Evolutionary conservation across 2,113 vertebrate species (phyloP).

Genomic region (Erinaceus europaeus): DNA sequence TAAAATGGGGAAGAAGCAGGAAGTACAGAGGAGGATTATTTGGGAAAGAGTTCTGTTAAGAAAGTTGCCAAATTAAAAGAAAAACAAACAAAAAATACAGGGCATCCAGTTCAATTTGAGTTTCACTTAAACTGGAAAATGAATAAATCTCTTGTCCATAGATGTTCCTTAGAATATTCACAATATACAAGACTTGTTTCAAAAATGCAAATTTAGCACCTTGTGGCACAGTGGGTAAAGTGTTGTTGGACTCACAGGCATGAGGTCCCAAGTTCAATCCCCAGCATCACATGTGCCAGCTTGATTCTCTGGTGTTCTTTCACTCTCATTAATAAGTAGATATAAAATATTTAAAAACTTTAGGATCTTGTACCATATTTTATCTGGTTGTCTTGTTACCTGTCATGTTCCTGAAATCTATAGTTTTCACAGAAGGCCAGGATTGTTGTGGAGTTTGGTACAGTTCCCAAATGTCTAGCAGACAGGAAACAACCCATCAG

Average conservation of each 20-base stretch:
- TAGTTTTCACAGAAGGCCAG: background rate
- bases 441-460: background rate
- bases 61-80: conserved; percentile 36
- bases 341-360: too few relatives aligned
- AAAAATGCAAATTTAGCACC: too few relatives aligned
- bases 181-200: background rate
- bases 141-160: background rate
- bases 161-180: background rate
- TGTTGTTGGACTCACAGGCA: too few relatives aligned
- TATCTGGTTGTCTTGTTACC: background rate
- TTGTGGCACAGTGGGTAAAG: too few relatives aligned
- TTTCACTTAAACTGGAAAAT: conserved; percentile 22
- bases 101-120: background rate
- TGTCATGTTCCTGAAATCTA: background rate
- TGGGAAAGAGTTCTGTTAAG: background rate
- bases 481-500: background rate
- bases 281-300: too few relatives aligned
- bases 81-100: conserved; percentile 43
- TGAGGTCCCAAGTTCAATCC: too few relatives aligned
- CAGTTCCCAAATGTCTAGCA: conserved; percentile 29
- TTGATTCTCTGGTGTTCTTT: too few relatives aligned
- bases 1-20: background rate
- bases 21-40: conserved; percentile 11
- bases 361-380: conserved; percentile 6
- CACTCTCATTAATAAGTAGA: too few relatives aligned